Conservation (phyloP, 1,140 invertebrate genomes). For the Musca domestica region DNA sequence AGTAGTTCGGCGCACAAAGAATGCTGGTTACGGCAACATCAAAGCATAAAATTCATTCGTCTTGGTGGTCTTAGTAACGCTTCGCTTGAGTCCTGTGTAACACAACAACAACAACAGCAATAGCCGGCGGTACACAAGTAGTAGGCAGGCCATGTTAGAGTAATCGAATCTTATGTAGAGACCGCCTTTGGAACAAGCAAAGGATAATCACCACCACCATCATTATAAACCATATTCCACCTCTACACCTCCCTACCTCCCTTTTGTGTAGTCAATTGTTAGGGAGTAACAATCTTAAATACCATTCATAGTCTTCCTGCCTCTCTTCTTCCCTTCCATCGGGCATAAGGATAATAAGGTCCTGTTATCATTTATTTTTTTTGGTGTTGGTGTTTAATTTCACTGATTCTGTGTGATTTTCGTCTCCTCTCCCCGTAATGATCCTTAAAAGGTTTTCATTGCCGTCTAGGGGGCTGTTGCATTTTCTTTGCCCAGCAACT, state of each 20-base stretch:
- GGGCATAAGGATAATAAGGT: slow-evolving; percentile 4
- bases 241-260: too few relatives aligned
- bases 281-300: too few relatives aligned
- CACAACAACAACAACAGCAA: neutral
- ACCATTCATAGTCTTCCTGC: too few relatives aligned
- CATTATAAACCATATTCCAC: neutral
- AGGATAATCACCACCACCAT: slow-evolving; percentile 3
- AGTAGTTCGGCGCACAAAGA: slow-evolving; percentile 27
- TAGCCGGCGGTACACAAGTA: neutral
- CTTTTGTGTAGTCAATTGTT: too few relatives aligned
- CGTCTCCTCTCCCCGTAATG: slow-evolving; percentile 12
- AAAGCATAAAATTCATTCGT: slow-evolving; percentile 52
- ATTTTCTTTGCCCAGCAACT: neutral
- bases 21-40: slow-evolving; percentile 48
- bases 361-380: slow-evolving; percentile 21
- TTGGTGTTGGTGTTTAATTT: slow-evolving; percentile 27
- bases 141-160: neutral
- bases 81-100: neutral
- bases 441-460: neutral
- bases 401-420: slow-evolving; percentile 27
- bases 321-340: neutral
- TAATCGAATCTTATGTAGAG: slow-evolving; percentile 6
- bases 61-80: slow-evolving; percentile 47
- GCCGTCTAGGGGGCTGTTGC: slow-evolving; percentile 4
- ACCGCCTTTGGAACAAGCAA: neutral